Evolutionary conservation across 2,797 vertebrate genomes (phyloP).

Genomic region (Semaprochilodus insignis): DNA sequence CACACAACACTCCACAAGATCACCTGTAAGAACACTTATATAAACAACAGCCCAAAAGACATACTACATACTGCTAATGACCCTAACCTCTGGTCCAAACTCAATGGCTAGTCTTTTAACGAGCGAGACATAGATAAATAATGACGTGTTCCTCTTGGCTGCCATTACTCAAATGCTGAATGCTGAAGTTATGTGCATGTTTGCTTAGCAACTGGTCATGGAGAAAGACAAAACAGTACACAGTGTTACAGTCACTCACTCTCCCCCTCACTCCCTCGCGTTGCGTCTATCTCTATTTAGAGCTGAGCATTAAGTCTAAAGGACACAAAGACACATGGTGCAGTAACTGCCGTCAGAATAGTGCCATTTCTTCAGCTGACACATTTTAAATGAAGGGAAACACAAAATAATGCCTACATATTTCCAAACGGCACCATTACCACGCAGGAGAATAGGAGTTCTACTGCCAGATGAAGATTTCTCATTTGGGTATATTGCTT

Average conservation of each 20-base stretch:
- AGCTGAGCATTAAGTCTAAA: constrained; percentile 66
- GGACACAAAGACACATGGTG: constrained; percentile 60
- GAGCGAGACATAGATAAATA: constrained; percentile 32
- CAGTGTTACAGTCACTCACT: constrained; percentile 8
- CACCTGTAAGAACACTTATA: constrained; percentile 15
- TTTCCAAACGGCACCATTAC: constrained; percentile 11
- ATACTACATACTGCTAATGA: constrained; percentile 3
- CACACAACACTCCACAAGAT: neutral
- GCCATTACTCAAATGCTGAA: constrained; percentile 27
- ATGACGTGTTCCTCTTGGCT: constrained; percentile 21
- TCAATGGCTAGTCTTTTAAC: constrained; percentile 1
- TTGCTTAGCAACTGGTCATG: constrained; percentile 50
- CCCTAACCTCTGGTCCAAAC: constrained; percentile 23
- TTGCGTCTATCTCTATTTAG: constrained; percentile 33
- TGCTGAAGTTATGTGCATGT: constrained; percentile 22
- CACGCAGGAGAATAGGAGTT: neutral
- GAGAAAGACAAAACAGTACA: constrained; percentile 40
- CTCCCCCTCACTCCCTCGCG: constrained; percentile 20
- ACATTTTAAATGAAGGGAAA: constrained; percentile 35
- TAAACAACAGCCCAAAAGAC: constrained; percentile 15
- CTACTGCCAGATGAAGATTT: constrained; percentile 23
- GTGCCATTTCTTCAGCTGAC: constrained; percentile 21
- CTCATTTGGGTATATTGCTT: constrained; percentile 48
- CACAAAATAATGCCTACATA: constrained; percentile 27
- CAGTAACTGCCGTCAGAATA: constrained; percentile 8